Evolutionary conservation across 2,113 vertebrate species (phyloP).

Genomic region (Trogon surrucura): DNA sequence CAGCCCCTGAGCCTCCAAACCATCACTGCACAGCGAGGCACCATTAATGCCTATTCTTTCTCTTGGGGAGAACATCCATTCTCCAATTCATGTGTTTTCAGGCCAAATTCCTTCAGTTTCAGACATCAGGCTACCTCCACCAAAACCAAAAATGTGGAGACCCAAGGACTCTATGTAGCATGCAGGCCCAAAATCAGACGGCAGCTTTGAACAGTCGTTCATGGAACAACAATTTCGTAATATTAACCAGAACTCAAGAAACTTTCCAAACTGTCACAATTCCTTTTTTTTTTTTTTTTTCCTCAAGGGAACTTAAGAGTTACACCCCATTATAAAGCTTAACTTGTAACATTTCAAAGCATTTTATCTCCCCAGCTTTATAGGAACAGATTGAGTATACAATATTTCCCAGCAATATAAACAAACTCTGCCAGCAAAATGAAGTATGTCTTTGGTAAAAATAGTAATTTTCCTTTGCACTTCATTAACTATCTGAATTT

Average conservation of each 20-base stretch:
- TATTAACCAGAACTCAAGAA: neutral
- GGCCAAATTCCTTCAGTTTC: neutral
- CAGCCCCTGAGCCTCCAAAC: accelerated
- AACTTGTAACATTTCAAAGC: neutral
- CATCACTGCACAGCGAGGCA: neutral
- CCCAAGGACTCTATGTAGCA: accelerated
- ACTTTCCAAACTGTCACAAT: neutral
- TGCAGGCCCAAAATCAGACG: neutral
- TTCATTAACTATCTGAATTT: constrained; percentile 8
- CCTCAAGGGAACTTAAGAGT: neutral
- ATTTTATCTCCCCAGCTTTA: neutral
- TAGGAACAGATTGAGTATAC: neutral
- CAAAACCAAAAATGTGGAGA: neutral
- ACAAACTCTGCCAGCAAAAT: constrained; percentile 6
- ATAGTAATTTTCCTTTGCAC: constrained; percentile 25
- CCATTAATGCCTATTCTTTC: neutral
- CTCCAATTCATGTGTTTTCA: neutral
- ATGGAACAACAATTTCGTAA: neutral
- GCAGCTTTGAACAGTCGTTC: neutral
- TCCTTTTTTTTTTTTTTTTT: neutral
- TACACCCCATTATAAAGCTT: neutral
- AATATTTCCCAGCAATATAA: constrained; percentile 7
- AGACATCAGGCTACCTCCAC: neutral
- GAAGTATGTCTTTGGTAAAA: neutral
- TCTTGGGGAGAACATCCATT: neutral